Conservation (phyloP, 2,113 vertebrate genomes). For the Microtus oregoni region DNA sequence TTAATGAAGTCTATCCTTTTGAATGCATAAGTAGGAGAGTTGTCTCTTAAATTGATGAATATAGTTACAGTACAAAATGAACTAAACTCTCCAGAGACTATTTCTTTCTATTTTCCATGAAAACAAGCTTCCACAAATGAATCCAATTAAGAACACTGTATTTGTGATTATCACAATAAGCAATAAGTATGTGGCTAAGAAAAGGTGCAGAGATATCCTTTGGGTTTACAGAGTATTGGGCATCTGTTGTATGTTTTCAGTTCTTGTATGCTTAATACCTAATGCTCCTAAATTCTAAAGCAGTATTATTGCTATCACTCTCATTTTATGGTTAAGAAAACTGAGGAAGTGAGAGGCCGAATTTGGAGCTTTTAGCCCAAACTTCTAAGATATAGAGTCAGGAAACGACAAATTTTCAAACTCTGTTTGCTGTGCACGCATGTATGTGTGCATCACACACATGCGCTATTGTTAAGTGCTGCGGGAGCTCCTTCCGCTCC, state of each 20-base stretch:
- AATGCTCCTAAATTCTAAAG: constrained; percentile 19
- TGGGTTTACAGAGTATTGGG: neutral
- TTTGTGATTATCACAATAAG: neutral
- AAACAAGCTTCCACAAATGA: constrained; percentile 36
- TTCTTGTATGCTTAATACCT: neutral
- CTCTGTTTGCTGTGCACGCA: neutral
- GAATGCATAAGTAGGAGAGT: constrained; percentile 38
- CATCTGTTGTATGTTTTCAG: neutral
- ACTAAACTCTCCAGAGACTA: neutral
- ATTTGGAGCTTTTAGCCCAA: neutral
- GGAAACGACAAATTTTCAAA: neutral
- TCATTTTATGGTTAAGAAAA: constrained; percentile 39
- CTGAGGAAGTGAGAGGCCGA: neutral
- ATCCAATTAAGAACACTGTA: constrained; percentile 47
- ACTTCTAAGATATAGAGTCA: neutral
- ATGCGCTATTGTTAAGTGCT: too few relatives aligned
- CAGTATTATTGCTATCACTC: neutral
- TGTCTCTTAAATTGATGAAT: constrained; percentile 52
- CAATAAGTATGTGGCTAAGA: neutral
- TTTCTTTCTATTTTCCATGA: constrained; percentile 16
- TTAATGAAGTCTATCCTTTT: constrained; percentile 60
- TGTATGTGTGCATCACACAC: neutral
- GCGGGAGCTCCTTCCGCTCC: too few relatives aligned
- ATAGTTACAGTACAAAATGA: constrained; percentile 41
- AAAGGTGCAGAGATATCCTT: neutral